A percentile compares a stretch with the other conserved stretches of the same genome.
Conservation (phyloP, 2,888 invertebrate genomes). For the Apodemia hepburni region DNA sequence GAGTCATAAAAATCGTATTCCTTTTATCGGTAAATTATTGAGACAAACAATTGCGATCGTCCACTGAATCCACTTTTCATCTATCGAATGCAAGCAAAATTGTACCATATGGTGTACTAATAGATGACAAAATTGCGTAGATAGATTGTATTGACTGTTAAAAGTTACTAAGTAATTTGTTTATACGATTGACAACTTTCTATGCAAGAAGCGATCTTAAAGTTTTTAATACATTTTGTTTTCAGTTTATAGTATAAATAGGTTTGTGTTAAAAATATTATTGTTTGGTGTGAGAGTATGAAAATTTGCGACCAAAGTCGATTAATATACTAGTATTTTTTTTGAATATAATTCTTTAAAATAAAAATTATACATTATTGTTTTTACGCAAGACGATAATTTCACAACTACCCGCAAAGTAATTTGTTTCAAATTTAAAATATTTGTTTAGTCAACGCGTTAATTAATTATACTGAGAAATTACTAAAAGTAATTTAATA, state of each 20-base stretch:
- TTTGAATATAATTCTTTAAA: no score
- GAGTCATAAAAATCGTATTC: background rate
- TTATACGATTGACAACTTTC: background rate
- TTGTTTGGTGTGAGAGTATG: no score
- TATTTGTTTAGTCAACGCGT: background rate
- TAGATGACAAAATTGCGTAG: conserved; percentile 16
- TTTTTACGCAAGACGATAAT: no score
- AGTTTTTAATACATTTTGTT: no score
- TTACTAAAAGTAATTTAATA: no score
- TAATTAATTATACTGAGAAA: no score
- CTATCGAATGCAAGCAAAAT: conserved; percentile 19
- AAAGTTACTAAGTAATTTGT: background rate
- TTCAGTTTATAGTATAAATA: no score
- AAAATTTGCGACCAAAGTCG: no score
- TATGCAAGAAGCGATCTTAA: background rate
- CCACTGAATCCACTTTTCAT: conserved; percentile 3
- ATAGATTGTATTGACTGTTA: background rate
- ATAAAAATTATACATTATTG: no score
- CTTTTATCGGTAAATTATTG: background rate
- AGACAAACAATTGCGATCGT: conserved; percentile 14
- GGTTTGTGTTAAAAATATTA: no score
- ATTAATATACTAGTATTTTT: no score
- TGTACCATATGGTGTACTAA: conserved; percentile 19
- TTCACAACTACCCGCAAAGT: background rate
- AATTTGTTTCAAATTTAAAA: background rate